Evolutionary conservation across 2,113 vertebrate genomes (phyloP).

Genomic region (Pogona vitticeps): DNA sequence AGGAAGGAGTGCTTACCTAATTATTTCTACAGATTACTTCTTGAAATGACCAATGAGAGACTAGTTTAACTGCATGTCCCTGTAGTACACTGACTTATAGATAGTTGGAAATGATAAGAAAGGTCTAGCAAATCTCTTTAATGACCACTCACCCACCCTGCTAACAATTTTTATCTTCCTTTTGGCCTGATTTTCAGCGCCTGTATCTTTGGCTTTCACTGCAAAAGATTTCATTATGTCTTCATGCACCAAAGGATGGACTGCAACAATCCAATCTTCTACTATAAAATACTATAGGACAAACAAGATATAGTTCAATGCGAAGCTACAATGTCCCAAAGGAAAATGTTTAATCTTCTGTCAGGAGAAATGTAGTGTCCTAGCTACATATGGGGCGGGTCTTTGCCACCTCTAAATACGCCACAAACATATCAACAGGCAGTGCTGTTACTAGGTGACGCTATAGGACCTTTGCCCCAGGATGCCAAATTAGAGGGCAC

Average conservation of each 20-base stretch:
- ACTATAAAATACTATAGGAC: background rate
- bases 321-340: background rate
- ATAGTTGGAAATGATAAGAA: background rate
- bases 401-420: background rate
- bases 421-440: background rate
- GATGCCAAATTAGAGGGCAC: too few relatives aligned
- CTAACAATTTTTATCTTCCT: background rate
- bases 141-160: background rate
- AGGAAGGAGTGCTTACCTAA: background rate
- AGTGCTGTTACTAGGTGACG: background rate
- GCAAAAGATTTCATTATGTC: background rate
- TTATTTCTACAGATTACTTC: too few relatives aligned
- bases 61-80: background rate
- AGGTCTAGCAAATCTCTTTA: background rate
- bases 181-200: background rate
- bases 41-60: background rate
- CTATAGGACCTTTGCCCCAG: too few relatives aligned
- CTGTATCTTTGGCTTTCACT: background rate
- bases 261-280: background rate
- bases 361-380: too few relatives aligned
- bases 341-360: background rate
- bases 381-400: background rate
- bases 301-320: background rate
- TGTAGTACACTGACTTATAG: background rate
- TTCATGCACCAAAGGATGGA: background rate